Evolutionary conservation across 92 coral and sea anemone genomes (phyloP), one percentile per base, ranked within the genome.

Genomic region (Pocillopora meandrina): DNA sequence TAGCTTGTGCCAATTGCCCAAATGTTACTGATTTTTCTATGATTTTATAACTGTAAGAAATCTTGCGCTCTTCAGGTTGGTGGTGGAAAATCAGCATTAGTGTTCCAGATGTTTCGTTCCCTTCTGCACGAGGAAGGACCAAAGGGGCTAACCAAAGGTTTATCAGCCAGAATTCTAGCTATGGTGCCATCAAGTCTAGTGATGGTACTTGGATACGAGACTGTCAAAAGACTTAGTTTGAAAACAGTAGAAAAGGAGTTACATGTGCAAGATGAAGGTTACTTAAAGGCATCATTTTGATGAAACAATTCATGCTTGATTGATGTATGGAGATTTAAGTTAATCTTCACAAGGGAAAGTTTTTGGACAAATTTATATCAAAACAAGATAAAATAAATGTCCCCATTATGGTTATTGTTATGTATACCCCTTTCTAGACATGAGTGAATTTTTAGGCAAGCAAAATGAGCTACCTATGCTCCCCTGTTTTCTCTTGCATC

Each of bases 171-270:
- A 66, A 90, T 94, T 2, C 79, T 92, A n/a, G 85, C 98, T 9
- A 96, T 96, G 99, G 94, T 92, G 10, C 97, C 99, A 1, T 96
- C 99, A 13, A 96, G 99, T 79, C 81, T 96, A 19, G 86, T 89
- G 26, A 92, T 96, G 78, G 98, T 95, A 21, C 76, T 96, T 47
- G 99, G 98, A n/a, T 96, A 96, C 75, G 99, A 96, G 80, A 96
- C 99, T 52, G 93, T 96, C 36, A 96, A 96, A 87, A 76, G 91
- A 79, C 86, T 96, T 69, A 96, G 99, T 76, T 89, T 96, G 26
- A 94, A 90, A 77, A 89, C 92, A 62, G 68, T 84, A 77, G 87
- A 87, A 52, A 78, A 64, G 11, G 80, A 91, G 73, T 77, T 84
- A 58, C 74, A 72, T 49, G 93, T 87, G 11, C 93, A 94, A 61